A percentile compares a stretch with the other conserved stretches of the same genome.
Conservation (phyloP, 2,113 vertebrate species). For the Chaenogobius annularis region DNA sequence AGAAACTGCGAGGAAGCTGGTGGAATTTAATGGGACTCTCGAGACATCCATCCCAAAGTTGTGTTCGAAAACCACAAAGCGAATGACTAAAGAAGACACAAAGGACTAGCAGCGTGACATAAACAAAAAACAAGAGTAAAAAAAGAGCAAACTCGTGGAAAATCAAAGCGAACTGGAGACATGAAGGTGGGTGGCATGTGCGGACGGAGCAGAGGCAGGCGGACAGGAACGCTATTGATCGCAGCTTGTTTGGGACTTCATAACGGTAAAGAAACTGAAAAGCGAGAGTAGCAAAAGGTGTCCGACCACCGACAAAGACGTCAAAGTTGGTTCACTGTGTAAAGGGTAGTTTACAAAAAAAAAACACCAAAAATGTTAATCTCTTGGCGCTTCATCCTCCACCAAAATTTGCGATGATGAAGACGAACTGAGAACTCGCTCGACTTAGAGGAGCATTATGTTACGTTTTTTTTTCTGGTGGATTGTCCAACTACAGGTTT, state of each 20-base stretch:
- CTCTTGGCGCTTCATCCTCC: neutral
- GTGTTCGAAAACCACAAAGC: slow-evolving; percentile 43
- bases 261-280: slow-evolving; percentile 18
- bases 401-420: neutral
- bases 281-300: neutral
- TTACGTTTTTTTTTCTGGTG: neutral
- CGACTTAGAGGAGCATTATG: neutral
- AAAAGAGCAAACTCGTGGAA: slow-evolving; percentile 2
- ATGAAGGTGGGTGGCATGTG: slow-evolving; percentile 20
- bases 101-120: slow-evolving; percentile 5
- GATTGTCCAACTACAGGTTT: too few relatives aligned
- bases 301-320: neutral
- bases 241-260: slow-evolving; percentile 17
- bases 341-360: neutral
- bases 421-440: neutral
- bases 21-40: slow-evolving; percentile 24
- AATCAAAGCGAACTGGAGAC: slow-evolving; percentile 24
- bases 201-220: slow-evolving; percentile 13
- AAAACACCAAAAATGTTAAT: neutral
- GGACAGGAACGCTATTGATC: slow-evolving; percentile 31
- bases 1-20: slow-evolving; percentile 33
- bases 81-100: slow-evolving; percentile 18
- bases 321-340: neutral
- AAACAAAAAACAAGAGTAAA: slow-evolving; percentile 23
- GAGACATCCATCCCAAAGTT: slow-evolving; percentile 37